Base-by-base conservation (phyloP, 2,113 vertebrate species). In the Mobula hypostoma region DNA sequence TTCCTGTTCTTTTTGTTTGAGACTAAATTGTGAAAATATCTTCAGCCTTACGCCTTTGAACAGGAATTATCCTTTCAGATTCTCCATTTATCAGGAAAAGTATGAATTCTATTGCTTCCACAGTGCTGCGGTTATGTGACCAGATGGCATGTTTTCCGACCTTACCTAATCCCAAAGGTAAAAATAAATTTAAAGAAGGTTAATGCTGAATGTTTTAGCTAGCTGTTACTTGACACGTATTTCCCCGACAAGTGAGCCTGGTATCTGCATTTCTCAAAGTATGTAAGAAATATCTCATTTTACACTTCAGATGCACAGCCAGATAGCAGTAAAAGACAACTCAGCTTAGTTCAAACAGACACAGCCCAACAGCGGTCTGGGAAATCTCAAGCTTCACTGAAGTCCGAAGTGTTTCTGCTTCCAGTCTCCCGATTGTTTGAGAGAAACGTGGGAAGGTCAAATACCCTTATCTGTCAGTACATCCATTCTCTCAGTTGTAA, bases 201-300 rank as follows among this genome's bases (percentile, higher is more conserved):
- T 27, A 63, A 88, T 14, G 5, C 12, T 63, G 29, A 32, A 66
- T 14, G n/a, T 88, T 29, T n/a, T 66, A 88, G n/a, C 85, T 58
- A 32, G 85, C 58, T 32, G 58, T 88, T 66, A 63, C 27, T 88
- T 63, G 85, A 66, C 85, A 66, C 5, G 24, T 85, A 32, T 63
- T 61, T 88, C 58, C 2, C 72, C 58, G 48, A n/a, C 29, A 88
- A n/a, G 85, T 27, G 8, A 66, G 5, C 12, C 58, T n/a, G 29
- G 27, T 88, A 63, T 88, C 58, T 88, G 85, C 85, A 88, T 88
- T 88, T 61, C 29, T 88, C 85, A 63, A 88, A 61, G 58, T 29
- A 66, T 17, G 29, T 88, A 63, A 88, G 85, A 66, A 88, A 88
- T 63, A 88, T n/a, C 58, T 32, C 58, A 15, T 63, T 29, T 63